Evolutionary conservation across 2,113 vertebrate species (phyloP).

Genomic region (Rattus rattus): DNA sequence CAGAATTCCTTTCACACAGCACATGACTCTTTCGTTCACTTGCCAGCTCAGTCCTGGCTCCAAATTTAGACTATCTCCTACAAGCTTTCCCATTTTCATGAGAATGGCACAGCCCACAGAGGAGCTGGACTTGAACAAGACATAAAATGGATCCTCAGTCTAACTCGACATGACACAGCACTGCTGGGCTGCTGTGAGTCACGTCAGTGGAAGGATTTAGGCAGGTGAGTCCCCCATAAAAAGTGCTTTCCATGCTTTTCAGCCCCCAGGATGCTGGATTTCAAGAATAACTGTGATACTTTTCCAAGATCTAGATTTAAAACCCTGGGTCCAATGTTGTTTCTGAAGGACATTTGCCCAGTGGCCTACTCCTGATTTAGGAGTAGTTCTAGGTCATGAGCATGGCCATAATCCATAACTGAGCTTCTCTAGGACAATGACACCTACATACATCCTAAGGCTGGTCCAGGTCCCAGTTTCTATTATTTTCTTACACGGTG

Average conservation of each 20-base stretch:
- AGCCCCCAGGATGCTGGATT: background rate
- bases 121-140: background rate
- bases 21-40: background rate
- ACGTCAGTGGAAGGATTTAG: background rate
- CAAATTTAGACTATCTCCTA: background rate
- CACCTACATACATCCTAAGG: background rate
- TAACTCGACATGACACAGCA: background rate
- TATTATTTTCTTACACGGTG: background rate
- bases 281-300: background rate
- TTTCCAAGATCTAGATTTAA: background rate
- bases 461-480: background rate
- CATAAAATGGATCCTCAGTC: background rate
- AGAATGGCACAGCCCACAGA: background rate
- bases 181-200: background rate
- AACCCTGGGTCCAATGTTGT: background rate
- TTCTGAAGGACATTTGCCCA: conserved; percentile 1
- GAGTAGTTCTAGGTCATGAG: background rate
- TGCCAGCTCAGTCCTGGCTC: background rate
- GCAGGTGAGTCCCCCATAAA: background rate
- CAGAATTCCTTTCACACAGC: background rate
- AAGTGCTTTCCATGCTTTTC: background rate
- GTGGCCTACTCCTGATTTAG: background rate
- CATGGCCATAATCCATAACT: background rate
- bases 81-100: conserved; percentile 11
- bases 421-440: background rate